Evolutionary conservation across 1,140 invertebrate genomes (phyloP), one percentile per base, ranked within the genome.

Genomic region (Atta texana): DNA sequence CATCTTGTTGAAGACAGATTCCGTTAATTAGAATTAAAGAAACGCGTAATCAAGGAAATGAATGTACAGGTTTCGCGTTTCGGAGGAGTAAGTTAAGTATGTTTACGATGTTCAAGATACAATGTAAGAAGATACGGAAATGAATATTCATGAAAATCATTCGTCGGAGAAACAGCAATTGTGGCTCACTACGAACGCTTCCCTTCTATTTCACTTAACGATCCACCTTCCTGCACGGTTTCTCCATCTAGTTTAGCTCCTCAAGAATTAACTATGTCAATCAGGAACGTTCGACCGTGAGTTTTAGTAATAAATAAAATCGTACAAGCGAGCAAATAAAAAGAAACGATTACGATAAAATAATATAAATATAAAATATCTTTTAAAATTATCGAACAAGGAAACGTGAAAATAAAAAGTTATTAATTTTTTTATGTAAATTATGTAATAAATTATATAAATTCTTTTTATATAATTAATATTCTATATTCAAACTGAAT

Each of bases 111-210:
- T 55, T 87, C 59, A 64, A n/a, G n/a, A n/a, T n/a, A n/a, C n/a
- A n/a, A n/a, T n/a, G n/a, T 85, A 90, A 90, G 75, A 76, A 75
- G 39, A 16, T 31, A 24, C 51, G 49, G 28, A 55, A 59, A 87
- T 89, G 76, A 90, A 90, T 90, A 90, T 90, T 90, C 88, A 90
- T 87, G 78, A 85, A 72, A 72, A 88, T 55, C n/a, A 24, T 57
- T 64, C 75, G 81, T 89, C 63, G 53, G 63, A 63, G 69, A 31
- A 80, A 63, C 85, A 66, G 81, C 75, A 85, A 87, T 85, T 81
- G 74, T 80, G 80, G 74, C 55, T 84, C 51, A 4, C 28, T 89
- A 53, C 55, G 68, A 76, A 74, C 53, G 77, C 71, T 85, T 71
- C 88, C 10, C 69, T 57, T 86, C 61, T 87, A 85, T 90, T 89